phyloP scores from a whole-genome alignment of 2,797 vertebrate genomes.

The Myotis vivesi region DNA sequence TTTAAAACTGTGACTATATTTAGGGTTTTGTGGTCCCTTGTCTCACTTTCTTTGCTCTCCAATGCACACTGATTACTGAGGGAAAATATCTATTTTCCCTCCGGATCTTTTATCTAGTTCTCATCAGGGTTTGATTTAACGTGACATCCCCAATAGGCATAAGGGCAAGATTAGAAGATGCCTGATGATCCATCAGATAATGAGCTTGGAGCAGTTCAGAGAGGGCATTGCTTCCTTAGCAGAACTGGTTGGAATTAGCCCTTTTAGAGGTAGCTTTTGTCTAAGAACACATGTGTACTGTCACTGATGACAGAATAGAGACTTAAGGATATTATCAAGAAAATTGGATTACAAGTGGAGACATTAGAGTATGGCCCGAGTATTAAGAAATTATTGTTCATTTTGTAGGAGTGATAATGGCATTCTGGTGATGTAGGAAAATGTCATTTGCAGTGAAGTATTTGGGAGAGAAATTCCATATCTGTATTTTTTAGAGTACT shows the following conservation, averaged over 20 bases:
- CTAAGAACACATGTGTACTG: not conserved
- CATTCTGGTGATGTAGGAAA: not conserved
- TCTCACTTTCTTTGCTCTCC: not conserved
- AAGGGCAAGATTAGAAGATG: not conserved
- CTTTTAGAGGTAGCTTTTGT: not conserved
- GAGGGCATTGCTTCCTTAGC: not conserved
- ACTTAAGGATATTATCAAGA: not conserved
- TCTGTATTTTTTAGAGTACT: not conserved
- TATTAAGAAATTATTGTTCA: slow-evolving; percentile 1
- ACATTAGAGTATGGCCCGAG: not conserved
- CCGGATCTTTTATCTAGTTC: not conserved
- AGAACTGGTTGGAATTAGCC: not conserved
- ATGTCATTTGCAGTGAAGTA: not conserved
- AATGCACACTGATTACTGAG: not conserved
- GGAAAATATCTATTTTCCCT: not conserved
- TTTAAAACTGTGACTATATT: not conserved
- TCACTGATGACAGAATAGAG: not conserved
- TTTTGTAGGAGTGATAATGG: not conserved
- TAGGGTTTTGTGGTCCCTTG: not conserved
- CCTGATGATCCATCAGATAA: not conserved
- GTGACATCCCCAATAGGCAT: not conserved
- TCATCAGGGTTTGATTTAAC: not conserved
- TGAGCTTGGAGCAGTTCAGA: not conserved
- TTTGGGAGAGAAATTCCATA: not conserved
- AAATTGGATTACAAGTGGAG: slow-evolving; percentile 9